phyloP scores from a whole-genome alignment of 1,140 invertebrate genomes.

The Drosophila kurseongensis region DNA sequence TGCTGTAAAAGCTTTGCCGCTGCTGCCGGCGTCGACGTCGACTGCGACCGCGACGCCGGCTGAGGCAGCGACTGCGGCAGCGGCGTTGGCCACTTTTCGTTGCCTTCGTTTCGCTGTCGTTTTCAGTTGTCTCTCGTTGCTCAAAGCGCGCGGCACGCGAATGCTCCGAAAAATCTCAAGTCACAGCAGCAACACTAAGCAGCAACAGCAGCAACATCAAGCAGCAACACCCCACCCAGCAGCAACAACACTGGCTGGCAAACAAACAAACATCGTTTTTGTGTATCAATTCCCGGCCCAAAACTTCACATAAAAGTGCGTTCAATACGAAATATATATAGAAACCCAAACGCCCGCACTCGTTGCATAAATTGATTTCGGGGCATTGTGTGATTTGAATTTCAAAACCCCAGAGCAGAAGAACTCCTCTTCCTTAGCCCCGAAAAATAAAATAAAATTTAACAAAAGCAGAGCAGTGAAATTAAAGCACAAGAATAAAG shows the following conservation, averaged over 20 bases:
- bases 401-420: constrained; percentile 62
- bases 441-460: constrained; percentile 31
- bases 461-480: constrained; percentile 78
- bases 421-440: constrained; percentile 36
- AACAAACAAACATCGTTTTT: constrained; percentile 38
- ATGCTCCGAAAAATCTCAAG: constrained; percentile 43
- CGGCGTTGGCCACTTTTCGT: constrained; percentile 54
- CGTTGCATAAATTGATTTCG: constrained; percentile 72
- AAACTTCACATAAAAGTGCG: constrained; percentile 54
- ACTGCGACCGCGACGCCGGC: constrained; percentile 15
- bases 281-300: constrained; percentile 44
- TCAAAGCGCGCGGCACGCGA: constrained; percentile 76
- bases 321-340: constrained; percentile 43
- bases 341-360: constrained; percentile 31
- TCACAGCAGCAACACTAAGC: constrained; percentile 30
- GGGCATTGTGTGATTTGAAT: constrained; percentile 73
- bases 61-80: constrained; percentile 9
- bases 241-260: constrained; percentile 26
- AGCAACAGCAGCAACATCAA: constrained; percentile 31
- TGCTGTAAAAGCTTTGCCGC: constrained; percentile 66
- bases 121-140: constrained; percentile 81
- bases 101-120: constrained; percentile 69
- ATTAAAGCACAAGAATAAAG: constrained; percentile 49
- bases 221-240: constrained; percentile 14
- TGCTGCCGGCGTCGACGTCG: constrained; percentile 3